Evolutionary conservation across 2,113 vertebrate genomes (phyloP).

Genomic region (Prionailurus viverrinus): DNA sequence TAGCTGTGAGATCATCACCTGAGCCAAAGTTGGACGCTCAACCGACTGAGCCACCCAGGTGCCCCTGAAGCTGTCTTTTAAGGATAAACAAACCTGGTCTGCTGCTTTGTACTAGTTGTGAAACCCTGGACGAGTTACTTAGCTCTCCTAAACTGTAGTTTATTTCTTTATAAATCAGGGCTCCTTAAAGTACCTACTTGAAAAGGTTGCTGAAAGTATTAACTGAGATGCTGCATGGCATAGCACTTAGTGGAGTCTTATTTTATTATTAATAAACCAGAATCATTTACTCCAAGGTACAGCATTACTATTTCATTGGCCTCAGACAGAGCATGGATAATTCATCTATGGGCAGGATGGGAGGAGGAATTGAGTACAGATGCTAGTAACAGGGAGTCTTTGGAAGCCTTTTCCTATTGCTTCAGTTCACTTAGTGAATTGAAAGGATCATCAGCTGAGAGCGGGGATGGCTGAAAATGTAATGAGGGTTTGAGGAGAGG

Average conservation of each 20-base stretch:
- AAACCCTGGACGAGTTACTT: not conserved
- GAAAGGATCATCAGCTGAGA: not conserved
- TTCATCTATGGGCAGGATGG: not conserved
- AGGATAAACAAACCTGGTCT: not conserved
- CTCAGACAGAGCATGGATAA: constrained; percentile 7
- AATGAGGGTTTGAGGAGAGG: not conserved
- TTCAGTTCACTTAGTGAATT: not conserved
- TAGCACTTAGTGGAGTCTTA: not conserved
- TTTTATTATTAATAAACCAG: constrained; percentile 41
- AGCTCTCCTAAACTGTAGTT: not conserved
- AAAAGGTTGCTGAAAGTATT: not conserved
- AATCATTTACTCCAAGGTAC: not conserved
- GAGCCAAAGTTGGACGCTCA: too few relatives aligned
- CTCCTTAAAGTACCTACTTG: not conserved
- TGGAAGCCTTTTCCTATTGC: not conserved
- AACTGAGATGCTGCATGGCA: not conserved
- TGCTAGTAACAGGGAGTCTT: not conserved
- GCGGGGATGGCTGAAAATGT: not conserved
- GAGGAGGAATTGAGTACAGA: not conserved
- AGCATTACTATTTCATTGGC: not conserved
- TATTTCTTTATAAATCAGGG: constrained; percentile 18
- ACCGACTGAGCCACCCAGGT: too few relatives aligned
- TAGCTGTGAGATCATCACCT: too few relatives aligned
- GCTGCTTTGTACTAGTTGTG: not conserved
- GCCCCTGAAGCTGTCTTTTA: not conserved